Base-by-base conservation (phyloP, 2,888 invertebrate genomes). In the Temnothorax ravouxi region DNA sequence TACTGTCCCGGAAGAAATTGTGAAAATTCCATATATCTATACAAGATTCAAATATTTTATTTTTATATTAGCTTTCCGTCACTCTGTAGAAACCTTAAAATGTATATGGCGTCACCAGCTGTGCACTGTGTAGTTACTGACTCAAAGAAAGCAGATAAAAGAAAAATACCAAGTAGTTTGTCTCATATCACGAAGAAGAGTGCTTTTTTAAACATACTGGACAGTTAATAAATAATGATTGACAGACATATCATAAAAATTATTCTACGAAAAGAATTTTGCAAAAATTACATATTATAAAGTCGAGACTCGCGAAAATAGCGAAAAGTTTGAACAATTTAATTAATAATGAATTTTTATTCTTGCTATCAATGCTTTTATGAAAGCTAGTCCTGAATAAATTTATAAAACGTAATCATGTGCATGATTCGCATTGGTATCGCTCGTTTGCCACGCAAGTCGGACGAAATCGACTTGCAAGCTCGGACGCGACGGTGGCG, bases 1-100 rank as follows among this genome's bases (percentile, higher is more conserved):
- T 38, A 38, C 13, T 34, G 9, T 21, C n/a, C 11, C 2, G 13
- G 2, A 59, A 56, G 1, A 44, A 54, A 56, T 67, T 44, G 11
- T 79, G 69, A 80, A 79, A 71, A 1, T 69, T 18, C 4, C 0
- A 61, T 25, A 50, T 38, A 50, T 29, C 13, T 3, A 21, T 3
- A 21, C 25, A 59, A 41, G 8, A 50, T 52, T 11, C 5, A 61
- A 69, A 79, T 56, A 79, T 59, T 69, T 59, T 29, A 64, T 56
- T 34, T n/a, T 34, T 59, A 44, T 47, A 47, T 18, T 11, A 69
- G 64, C 2, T 41, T n/a, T 44, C 13, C 15, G 59, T 34, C 21
- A 50, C 8, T 18, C 13, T 21, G 11, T 11, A 11, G 21, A 2
- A 13, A 6, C 6, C 9, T 56, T 47, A 79, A 69, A 79, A 67